A percentile compares a stretch with the other conserved stretches of the same genome.
Conservation (phyloP, 1,140 invertebrate genomes). For the Melanaphis sacchari region DNA sequence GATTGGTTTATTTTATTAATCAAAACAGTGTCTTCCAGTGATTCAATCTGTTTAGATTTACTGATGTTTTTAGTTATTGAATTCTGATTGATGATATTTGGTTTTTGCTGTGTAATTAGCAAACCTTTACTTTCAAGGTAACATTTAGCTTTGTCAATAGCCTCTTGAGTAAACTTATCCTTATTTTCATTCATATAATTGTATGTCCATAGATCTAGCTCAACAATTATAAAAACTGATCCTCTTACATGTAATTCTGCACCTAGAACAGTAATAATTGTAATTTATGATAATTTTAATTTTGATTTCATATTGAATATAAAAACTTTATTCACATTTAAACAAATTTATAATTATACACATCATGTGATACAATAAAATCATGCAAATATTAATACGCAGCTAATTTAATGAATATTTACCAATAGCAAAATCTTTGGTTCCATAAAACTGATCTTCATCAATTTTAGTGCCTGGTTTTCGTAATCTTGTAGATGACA, state of each 20-base stretch:
- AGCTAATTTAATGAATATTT: not conserved
- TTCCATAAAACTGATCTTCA: constrained; percentile 68
- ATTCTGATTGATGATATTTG: not conserved
- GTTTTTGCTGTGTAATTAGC: not conserved
- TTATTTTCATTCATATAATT: constrained; percentile 46
- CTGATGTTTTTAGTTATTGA: not conserved
- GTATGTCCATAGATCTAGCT: constrained; percentile 28
- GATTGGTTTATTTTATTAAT: not conserved
- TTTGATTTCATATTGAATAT: not conserved
- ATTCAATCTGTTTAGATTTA: not conserved
- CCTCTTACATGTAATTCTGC: constrained; percentile 40
- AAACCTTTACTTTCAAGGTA: constrained; percentile 33
- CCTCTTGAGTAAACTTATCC: constrained; percentile 27
- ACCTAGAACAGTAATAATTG: constrained; percentile 16
- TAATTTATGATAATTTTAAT: not conserved
- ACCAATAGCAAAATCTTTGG: constrained; percentile 72
- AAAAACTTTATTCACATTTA: not conserved
- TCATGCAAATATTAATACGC: not conserved
- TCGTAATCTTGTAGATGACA: constrained; percentile 72
- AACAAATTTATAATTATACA: not conserved
- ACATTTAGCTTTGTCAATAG: constrained; percentile 32
- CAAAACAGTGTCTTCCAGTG: not conserved
- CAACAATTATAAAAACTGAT: constrained; percentile 37
- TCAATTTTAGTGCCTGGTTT: constrained; percentile 72
- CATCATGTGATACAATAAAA: not conserved